A percentile compares a stretch with the other conserved stretches of the same genome.
Evolutionary conservation across 2,888 invertebrate genomes (phyloP).

Genomic region (Xanthia icteritia): DNA sequence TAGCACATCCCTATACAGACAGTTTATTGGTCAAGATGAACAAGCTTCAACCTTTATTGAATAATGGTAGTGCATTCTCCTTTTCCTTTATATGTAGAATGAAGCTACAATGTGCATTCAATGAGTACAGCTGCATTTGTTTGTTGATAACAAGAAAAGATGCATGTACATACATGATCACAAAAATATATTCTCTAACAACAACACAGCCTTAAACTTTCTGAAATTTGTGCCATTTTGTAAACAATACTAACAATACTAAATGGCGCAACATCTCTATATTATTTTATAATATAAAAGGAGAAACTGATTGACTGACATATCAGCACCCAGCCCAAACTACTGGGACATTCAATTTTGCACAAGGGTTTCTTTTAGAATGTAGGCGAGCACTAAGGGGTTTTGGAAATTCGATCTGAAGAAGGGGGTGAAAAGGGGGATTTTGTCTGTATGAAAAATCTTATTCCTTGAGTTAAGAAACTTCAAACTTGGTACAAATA

Average conservation of each 20-base stretch:
- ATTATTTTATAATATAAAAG: too few relatives aligned
- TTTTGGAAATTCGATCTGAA: too few relatives aligned
- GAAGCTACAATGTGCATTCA: constrained; percentile 33
- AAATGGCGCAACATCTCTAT: background rate
- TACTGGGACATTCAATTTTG: too few relatives aligned
- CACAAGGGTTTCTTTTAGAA: too few relatives aligned
- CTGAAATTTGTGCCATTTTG: background rate
- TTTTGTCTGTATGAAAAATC: too few relatives aligned
- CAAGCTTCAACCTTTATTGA: constrained; percentile 38
- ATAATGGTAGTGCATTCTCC: constrained; percentile 38
- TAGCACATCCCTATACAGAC: background rate
- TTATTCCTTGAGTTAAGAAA: too few relatives aligned
- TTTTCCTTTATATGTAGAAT: constrained; percentile 17
- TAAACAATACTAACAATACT: background rate
- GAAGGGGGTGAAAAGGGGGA: too few relatives aligned
- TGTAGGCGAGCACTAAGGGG: too few relatives aligned
- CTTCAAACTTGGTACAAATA: too few relatives aligned
- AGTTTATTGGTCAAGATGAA: constrained; percentile 35
- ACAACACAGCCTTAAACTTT: background rate
- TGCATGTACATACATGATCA: too few relatives aligned
- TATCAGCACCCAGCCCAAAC: too few relatives aligned
- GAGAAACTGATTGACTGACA: too few relatives aligned
- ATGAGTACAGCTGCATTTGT: background rate
- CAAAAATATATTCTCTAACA: constrained; percentile 2
- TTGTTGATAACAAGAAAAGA: constrained; percentile 10